A percentile compares a stretch with the other conserved stretches of the same genome.
Conservation (phyloP, 2,888 invertebrate genomes). For the Brachyptera risi region DNA sequence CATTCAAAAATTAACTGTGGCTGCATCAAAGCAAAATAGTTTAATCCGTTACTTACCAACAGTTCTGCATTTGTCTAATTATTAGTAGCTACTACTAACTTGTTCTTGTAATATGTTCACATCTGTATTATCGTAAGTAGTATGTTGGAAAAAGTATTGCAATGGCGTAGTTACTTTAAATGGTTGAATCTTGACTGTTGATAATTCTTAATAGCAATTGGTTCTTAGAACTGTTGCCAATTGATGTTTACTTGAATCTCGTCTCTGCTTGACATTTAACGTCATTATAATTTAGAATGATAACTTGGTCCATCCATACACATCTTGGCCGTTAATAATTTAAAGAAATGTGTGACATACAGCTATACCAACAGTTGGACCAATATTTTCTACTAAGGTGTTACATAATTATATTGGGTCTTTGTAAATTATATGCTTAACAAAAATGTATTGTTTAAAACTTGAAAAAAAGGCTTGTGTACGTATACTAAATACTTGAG, state of each 20-base stretch:
- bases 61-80: no score
- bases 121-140: no score
- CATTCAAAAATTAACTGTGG: no score
- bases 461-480: constrained; percentile 23
- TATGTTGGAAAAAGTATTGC: no score
- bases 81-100: no score
- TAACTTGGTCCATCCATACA: constrained; percentile 17
- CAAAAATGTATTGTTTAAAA: neutral
- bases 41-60: neutral
- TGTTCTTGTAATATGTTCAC: neutral
- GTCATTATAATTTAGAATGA: no score
- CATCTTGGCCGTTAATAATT: neutral
- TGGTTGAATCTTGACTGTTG: neutral
- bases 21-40: neutral
- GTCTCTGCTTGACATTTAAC: no score
- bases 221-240: neutral
- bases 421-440: no score
- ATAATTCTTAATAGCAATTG: neutral
- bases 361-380: constrained; percentile 10
- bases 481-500: constrained; percentile 28
- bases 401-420: neutral
- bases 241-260: constrained; percentile 4
- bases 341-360: constrained; percentile 10
- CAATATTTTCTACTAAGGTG: constrained; percentile 16
- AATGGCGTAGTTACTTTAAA: no score